Conservation (phyloP, 37 sponge, comb jelly and placozoan species). For the Tethya wilhelma region DNA sequence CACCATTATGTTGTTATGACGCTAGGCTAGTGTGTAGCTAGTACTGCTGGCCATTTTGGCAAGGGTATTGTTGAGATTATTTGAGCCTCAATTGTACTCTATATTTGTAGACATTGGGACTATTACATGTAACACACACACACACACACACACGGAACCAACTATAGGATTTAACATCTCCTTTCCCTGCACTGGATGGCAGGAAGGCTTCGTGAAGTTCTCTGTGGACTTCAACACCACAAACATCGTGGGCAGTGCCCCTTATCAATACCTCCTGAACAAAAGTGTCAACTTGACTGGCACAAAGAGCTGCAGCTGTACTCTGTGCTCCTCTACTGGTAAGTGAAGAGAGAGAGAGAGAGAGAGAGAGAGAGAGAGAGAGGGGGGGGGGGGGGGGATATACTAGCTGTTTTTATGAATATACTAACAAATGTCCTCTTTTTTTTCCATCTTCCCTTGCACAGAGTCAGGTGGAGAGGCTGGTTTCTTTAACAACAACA, state of each 20-base stretch:
- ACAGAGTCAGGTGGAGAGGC: neutral
- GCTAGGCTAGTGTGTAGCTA: too few species aligned
- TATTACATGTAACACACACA: too few species aligned
- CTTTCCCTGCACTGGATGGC: neutral
- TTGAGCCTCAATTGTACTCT: too few species aligned
- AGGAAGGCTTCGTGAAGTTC: slow-evolving; percentile 6
- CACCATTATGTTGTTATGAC: too few species aligned
- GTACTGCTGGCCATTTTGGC: too few species aligned
- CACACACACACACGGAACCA: too few species aligned
- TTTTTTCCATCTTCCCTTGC: too few species aligned
- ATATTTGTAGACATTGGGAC: too few species aligned
- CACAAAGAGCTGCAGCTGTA: slow-evolving; percentile 16
- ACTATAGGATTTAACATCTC: too few species aligned
- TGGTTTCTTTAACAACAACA: neutral
- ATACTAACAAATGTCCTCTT: neutral
- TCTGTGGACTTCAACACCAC: slow-evolving; percentile 11
- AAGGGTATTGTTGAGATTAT: too few species aligned
- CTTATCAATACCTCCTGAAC: neutral
- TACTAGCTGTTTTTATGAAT: too few species aligned
- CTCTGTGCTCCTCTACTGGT: neutral
- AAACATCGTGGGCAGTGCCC: neutral
- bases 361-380: neutral
- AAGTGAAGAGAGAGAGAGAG: slow-evolving; percentile 19
- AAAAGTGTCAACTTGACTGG: slow-evolving; percentile 6
- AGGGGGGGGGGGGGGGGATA: neutral